phyloP scores from a whole-genome alignment of 2,888 invertebrate species.

The Trachelus tabidus region DNA sequence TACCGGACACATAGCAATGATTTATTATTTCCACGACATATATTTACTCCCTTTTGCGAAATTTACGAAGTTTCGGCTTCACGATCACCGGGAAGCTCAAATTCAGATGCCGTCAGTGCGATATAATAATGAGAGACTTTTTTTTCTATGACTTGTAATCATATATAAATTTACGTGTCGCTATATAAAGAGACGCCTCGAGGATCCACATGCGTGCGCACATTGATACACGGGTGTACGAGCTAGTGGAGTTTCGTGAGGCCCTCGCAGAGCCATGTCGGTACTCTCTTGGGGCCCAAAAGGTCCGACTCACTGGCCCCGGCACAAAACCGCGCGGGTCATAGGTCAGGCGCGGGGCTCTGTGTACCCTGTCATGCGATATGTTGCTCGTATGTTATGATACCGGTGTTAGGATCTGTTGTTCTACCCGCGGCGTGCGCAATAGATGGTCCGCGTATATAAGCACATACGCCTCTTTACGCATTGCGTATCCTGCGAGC shows the following conservation, averaged over 20 bases:
- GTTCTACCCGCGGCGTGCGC: constrained; percentile 17
- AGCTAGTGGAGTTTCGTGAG: constrained; percentile 29
- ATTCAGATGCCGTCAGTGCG: neutral
- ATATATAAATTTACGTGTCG: constrained; percentile 5
- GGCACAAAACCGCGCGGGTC: constrained; percentile 54
- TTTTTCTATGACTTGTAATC: neutral
- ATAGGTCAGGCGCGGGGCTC: constrained; percentile 52
- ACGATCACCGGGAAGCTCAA: neutral
- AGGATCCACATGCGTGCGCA: neutral
- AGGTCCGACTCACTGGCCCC: constrained; percentile 45
- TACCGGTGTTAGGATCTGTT: constrained; percentile 39
- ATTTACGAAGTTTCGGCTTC: neutral
- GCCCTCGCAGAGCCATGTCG: constrained; percentile 33
- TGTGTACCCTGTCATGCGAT: constrained; percentile 61
- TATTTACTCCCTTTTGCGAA: neutral
- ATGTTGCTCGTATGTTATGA: constrained; percentile 56
- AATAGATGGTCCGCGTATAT: neutral
- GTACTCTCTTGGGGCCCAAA: constrained; percentile 31
- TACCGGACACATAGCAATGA: neutral
- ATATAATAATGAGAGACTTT: neutral
- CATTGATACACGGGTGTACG: neutral
- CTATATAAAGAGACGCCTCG: neutral
- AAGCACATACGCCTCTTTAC: neutral
- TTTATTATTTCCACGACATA: neutral
- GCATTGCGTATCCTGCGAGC: neutral